Conservation (phyloP, 2,888 invertebrate genomes). For the Reticulitermes lucifugus region DNA sequence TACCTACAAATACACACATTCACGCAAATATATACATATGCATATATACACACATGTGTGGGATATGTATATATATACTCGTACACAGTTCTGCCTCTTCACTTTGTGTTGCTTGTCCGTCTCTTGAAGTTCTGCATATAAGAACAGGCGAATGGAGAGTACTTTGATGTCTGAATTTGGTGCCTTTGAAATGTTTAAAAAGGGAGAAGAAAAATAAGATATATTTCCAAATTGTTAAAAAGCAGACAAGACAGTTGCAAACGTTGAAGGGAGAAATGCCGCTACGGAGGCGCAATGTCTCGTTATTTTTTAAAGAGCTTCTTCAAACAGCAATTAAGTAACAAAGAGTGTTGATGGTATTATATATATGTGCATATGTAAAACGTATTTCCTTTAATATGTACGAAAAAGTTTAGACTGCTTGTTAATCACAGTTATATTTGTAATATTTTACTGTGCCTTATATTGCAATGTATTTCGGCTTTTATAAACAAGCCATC, state of each 20-base stretch:
- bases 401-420: too few species aligned
- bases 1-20: too few species aligned
- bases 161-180: slow-evolving; percentile 11
- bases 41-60: background rate
- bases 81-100: background rate
- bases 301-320: background rate
- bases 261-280: background rate
- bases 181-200: slow-evolving; percentile 18
- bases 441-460: too few species aligned
- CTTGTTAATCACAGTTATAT: too few species aligned
- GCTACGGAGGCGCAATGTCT: background rate
- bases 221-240: background rate
- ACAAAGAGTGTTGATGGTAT: too few species aligned
- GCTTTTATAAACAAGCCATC: too few species aligned
- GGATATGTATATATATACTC: background rate
- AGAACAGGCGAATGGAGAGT: background rate
- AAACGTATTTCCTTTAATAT: too few species aligned
- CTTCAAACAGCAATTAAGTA: background rate
- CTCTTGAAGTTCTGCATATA: background rate
- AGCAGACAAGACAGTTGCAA: background rate
- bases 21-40: too few species aligned
- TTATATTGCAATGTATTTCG: too few species aligned
- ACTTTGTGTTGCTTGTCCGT: background rate
- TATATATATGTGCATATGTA: too few species aligned
- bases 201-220: background rate